Evolutionary conservation across 2,113 vertebrate genomes (phyloP), one percentile per base, ranked within the genome.

Genomic region (Ochotona princeps): DNA sequence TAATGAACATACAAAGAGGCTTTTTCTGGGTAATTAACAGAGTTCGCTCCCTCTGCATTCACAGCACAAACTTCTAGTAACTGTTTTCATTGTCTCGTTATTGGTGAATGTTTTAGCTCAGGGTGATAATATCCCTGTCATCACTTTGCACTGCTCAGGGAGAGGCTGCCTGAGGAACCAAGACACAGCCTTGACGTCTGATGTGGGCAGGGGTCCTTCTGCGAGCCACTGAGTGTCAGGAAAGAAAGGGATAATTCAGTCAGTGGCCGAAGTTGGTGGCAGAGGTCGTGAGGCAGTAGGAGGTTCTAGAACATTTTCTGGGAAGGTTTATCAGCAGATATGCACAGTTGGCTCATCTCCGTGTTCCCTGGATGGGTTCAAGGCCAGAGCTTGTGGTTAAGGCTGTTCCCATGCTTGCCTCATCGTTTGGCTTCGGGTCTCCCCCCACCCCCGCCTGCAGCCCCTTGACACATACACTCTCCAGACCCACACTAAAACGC

Each of bases 391-490:
- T 95, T 87, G 84, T 11, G 49, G 96, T 90, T 91, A 96, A 83
- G 95, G 95, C 96, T 95, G 92, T 98, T 97, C 98, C 97, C 97
- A 96, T 94, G 97, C 95, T 96, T 93, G 97, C 95, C 94, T 97
- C 97, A 97, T 93, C 94, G 95, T 96, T 96, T 89, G 97, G 96
- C 97, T 94, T 94, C 74, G 60, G 47, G 92, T 95, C 96, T 97
- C 94, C 95, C 94, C 96, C 96, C 54, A 3, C 38, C 4, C 5
- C 54, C 23, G 72, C 94, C 73, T 95, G 96, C 95, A 96, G 95
- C 96, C 96, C 97, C 96, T 85, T 98, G 98, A 98, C 98, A 98
- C 98, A 98, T 96, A 98, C 93, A 98, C 89, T 98, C 88, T 98
- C 98, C 98, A 98, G 98, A 96, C 93, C 96, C 89, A 15, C 49